Percentiles rank a stretch among this genome's conserved stretches.
Conservation (phyloP, 2,113 vertebrate genomes). For the Pseudopipra pipra region DNA sequence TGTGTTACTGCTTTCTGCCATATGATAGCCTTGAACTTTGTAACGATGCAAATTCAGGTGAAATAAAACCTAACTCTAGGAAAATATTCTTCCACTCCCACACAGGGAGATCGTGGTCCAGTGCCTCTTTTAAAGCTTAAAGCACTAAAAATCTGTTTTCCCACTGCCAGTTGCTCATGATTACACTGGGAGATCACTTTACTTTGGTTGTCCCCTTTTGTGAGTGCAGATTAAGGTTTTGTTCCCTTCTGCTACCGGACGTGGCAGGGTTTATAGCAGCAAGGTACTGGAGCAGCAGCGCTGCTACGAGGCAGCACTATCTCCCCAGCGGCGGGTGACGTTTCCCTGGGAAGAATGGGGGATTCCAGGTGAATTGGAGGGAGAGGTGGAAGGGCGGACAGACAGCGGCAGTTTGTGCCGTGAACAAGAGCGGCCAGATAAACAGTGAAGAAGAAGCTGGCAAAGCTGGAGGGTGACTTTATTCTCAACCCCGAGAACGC, state of each 20-base stretch:
- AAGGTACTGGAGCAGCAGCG: accelerated
- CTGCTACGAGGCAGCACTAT: neutral
- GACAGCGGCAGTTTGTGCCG: neutral
- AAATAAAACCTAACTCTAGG: neutral
- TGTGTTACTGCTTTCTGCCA: neutral
- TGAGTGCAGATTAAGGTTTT: neutral
- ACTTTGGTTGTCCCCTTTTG: neutral
- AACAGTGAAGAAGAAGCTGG: neutral
- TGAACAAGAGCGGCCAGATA: neutral
- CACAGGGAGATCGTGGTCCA: neutral
- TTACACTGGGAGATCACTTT: neutral
- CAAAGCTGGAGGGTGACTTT: neutral
- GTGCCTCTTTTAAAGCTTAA: neutral
- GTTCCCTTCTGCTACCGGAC: neutral
- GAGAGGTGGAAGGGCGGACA: neutral
- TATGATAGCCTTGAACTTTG: neutral
- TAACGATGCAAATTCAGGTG: neutral
- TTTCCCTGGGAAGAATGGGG: neutral
- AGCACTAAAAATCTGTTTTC: neutral
- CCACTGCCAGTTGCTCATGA: accelerated
- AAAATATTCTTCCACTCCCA: neutral
- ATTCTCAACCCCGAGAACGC: neutral
- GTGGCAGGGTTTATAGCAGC: neutral
- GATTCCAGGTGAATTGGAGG: neutral
- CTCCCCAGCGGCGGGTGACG: accelerated